Evolutionary conservation across 1,140 invertebrate genomes (phyloP), one percentile per base, ranked within the genome.

Genomic region (Diabrotica undecimpunctata): DNA sequence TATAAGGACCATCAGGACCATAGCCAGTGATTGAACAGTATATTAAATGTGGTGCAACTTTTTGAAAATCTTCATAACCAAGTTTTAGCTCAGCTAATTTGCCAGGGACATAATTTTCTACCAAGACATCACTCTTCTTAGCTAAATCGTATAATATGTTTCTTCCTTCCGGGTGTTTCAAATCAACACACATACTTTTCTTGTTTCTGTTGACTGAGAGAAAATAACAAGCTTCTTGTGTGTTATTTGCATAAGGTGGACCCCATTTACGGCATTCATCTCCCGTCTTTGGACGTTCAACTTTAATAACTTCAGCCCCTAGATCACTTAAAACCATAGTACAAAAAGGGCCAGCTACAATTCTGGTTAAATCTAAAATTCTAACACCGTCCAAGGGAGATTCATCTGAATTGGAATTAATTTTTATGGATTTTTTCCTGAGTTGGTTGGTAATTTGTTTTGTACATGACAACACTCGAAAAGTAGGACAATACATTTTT

Each of bases 1-100:
- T 80, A 81, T 97, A 98, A 0, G 95, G 95, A 2, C 96, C 96
- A 54, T 84, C 81, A 0, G 86, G 83, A 0, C 97, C 97, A 80
- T 92, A 99, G 0, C 96, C 97, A 65, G 93, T 95, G 46, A 99
- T 86, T 0, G 96, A 95, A 82, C 95, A 97, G 75, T 98, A 99
- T 64, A 99, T 89, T 9, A 99, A 82, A 52, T 85, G 82, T 0
- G 94, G 92, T 65, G 92, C 90, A 7, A 92, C 73, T 61, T 81
- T 72, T 11, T 83, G 85, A 35, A 99, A 70, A 11, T 88, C 79
- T 6, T 91, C 79, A 78, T 96, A 99, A 25, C 90, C 93, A 55
- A 99, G 78, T 6, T 87, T 87, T 57, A 94, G 82, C 62, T 87
- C 78, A 35, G 87, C 84, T 66, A 99, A 78, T 73, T 94, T 95